phyloP scores from a whole-genome alignment of 2,113 vertebrate genomes.

The Salminus brasiliensis region DNA sequence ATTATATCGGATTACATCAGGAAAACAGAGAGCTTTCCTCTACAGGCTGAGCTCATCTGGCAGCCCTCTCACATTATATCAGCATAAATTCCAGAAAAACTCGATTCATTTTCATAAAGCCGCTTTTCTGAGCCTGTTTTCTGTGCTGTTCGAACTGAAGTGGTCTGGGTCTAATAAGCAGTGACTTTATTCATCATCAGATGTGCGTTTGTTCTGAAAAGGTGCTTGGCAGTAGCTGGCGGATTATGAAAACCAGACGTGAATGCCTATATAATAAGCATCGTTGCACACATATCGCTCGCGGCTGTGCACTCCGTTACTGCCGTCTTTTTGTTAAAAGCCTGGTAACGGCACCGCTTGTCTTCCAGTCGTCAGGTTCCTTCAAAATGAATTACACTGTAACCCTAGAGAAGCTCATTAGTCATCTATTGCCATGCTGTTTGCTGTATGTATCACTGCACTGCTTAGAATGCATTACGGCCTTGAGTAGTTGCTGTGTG shows the following conservation, averaged over 20 bases:
- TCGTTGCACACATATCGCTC: not conserved
- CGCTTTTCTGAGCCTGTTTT: not conserved
- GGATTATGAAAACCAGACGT: constrained; percentile 1
- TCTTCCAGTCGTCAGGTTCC: not conserved
- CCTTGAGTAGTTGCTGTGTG: not conserved
- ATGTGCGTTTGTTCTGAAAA: not conserved
- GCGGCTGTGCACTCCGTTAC: not conserved
- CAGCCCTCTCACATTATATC: constrained; percentile 25
- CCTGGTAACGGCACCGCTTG: not conserved
- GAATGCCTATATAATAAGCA: not conserved
- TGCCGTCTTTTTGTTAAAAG: constrained; percentile 13
- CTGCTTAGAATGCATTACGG: not conserved
- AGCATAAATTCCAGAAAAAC: constrained; percentile 24
- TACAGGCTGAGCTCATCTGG: constrained; percentile 43
- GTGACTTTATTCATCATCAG: not conserved
- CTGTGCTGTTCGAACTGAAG: constrained; percentile 1
- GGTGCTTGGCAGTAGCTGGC: not conserved
- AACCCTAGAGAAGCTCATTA: constrained; percentile 16
- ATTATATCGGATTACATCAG: constrained; percentile 37
- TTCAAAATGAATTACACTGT: not conserved
- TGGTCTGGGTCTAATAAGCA: constrained; percentile 16
- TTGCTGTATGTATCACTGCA: not conserved
- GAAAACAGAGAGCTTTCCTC: not conserved
- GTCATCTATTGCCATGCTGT: not conserved
- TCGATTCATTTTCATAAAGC: constrained; percentile 5